Evolutionary conservation across 2,797 vertebrate genomes (phyloP).

Genomic region (Lepidocolaptes lacrymiger): DNA sequence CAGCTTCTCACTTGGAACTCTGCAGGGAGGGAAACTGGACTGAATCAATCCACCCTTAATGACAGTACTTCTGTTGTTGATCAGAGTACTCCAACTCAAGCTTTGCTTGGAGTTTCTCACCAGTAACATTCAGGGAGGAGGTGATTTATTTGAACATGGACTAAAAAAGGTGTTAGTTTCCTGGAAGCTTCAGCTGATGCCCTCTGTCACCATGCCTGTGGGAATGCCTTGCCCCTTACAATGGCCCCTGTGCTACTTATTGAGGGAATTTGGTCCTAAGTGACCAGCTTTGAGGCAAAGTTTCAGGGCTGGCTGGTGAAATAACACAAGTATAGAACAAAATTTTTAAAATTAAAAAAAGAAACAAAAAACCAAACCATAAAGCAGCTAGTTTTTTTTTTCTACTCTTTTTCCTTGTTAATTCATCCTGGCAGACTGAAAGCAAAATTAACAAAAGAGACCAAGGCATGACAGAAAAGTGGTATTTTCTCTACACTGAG

Average conservation of each 20-base stretch:
- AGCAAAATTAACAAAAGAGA: not conserved
- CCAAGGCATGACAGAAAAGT: not conserved
- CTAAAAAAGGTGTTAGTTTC: not conserved
- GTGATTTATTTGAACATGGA: fast-evolving
- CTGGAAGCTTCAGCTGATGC: not conserved
- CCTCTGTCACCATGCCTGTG: not conserved
- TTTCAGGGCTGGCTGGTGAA: not conserved
- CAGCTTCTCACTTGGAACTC: not conserved
- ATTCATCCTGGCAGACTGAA: not conserved
- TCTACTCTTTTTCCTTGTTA: not conserved
- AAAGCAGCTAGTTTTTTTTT: not conserved
- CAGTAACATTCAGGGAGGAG: not conserved
- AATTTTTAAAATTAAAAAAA: fast-evolving
- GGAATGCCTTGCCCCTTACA: not conserved
- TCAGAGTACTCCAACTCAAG: not conserved
- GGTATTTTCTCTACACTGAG: not conserved
- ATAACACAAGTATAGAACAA: not conserved
- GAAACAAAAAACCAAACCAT: not conserved
- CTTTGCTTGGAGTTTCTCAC: not conserved
- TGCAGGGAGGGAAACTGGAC: not conserved
- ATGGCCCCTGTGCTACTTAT: not conserved
- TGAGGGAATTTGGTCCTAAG: not conserved
- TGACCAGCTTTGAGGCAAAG: not conserved
- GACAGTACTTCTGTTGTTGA: not conserved
- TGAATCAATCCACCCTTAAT: not conserved